These are phyloP conservation scores for cattle (Bos taurus) DNA, from an alignment of 2,113 vertebrate genomes.

Conservation along the genomic window ARS-UCD2.0 NC_037356.1:24376001-24376500, in stretches of 20 bases:
- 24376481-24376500: background rate
- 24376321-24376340: no score
- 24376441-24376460: background rate
- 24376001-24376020: constrained; percentile 24
- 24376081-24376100: no score
- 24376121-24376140: rapidly evolving
- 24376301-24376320: background rate
- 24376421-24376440: background rate
- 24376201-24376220: background rate
- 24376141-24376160: background rate
- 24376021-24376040: background rate
- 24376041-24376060: background rate
- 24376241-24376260: background rate
- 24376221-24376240: background rate
- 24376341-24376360: background rate
- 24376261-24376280: background rate
- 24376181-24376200: background rate
- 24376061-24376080: background rate
- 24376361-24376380: constrained; percentile 36
- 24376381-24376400: background rate
- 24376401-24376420: background rate
- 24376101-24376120: background rate
- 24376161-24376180: background rate
- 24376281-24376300: constrained; percentile 16
- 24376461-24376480: rapidly evolving